Evolutionary conservation across 2,797 vertebrate species (phyloP), one percentile per base, ranked within the genome.

Genomic region (Limnodromus scolopaceus): DNA sequence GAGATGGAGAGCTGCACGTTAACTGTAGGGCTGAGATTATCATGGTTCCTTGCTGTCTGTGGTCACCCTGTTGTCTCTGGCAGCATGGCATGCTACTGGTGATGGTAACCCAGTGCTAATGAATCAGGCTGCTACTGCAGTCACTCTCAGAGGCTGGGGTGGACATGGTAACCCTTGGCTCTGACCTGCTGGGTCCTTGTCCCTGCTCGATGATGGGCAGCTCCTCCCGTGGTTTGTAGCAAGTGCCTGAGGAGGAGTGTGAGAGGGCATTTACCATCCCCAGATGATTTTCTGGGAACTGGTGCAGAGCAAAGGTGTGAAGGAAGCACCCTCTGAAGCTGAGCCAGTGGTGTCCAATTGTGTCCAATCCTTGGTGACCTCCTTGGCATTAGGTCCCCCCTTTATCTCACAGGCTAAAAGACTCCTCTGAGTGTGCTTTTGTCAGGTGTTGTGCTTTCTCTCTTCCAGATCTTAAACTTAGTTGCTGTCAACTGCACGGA

Each of bases 1-100:
- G 97, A 97, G 76, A 96, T 98, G 87, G 94, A 97, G 71, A 97
- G 95, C 41, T 95, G 93, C 95, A 97, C 64, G 0, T 80, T 98
- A 84, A 97, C 96, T 1, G 97, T 98, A 97, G 57, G 95, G 61
- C 58, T 74, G 57, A 70, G 36, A 25, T 86, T 58, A 27, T 78
- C 3, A 3, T 39, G 53, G 39, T 38, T 85, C 75, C 48, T 85
- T 74, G 38, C 51, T 81, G 38, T 38, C 43, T 69, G 43, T 46
- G 64, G 41, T 57, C 71, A 65, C 55, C 7, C 13, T 38, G 13
- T 32, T 78, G 32, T 58, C 58, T 54, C 51, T 65, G 51, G n/a
- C 75, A 92, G 65, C 60, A 45, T 1, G 0, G 11, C 1, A 5
- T 75, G 23, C 58, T 75, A 6, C 23, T 41, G 79, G 25, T 16